Conservation (phyloP, 2,888 invertebrate species). For the Ormyrus thymus region DNA sequence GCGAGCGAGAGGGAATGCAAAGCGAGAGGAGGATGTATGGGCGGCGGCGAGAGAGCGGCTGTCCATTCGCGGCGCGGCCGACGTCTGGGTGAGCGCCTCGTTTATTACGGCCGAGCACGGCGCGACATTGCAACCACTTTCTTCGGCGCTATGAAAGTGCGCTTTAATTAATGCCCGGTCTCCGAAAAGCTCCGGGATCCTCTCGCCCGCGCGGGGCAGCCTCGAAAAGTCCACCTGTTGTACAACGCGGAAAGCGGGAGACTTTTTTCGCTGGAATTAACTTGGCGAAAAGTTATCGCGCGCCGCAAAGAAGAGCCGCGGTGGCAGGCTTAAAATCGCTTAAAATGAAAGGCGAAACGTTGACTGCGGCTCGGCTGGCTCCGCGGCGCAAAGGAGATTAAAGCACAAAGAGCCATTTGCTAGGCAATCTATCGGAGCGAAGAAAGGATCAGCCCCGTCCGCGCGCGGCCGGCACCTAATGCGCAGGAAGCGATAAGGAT, state of each 20-base stretch:
- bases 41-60: slow-evolving; percentile 57
- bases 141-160: slow-evolving; percentile 26
- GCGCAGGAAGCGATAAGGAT: slow-evolving; percentile 37
- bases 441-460: slow-evolving; percentile 19
- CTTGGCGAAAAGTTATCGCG: too few species aligned
- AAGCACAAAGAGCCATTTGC: background rate
- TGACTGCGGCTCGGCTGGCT: background rate
- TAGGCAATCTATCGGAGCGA: background rate
- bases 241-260: too few species aligned
- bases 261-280: background rate
- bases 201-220: background rate
- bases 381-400: background rate
- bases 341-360: too few species aligned
- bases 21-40: slow-evolving; percentile 62
- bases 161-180: slow-evolving; percentile 34
- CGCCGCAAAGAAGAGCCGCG: too few species aligned
- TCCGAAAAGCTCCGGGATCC: slow-evolving; percentile 13
- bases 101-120: slow-evolving; percentile 58
- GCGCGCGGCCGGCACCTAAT: background rate
- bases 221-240: background rate
- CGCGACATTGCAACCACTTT: slow-evolving; percentile 33
- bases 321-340: too few species aligned
- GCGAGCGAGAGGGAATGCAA: slow-evolving; percentile 45
- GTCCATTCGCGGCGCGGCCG: slow-evolving; percentile 58
- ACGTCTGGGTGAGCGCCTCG: slow-evolving; percentile 62